Evolutionary conservation across 2,113 vertebrate genomes (phyloP), one percentile per base, ranked within the genome.

Genomic region (Aythya baeri): DNA sequence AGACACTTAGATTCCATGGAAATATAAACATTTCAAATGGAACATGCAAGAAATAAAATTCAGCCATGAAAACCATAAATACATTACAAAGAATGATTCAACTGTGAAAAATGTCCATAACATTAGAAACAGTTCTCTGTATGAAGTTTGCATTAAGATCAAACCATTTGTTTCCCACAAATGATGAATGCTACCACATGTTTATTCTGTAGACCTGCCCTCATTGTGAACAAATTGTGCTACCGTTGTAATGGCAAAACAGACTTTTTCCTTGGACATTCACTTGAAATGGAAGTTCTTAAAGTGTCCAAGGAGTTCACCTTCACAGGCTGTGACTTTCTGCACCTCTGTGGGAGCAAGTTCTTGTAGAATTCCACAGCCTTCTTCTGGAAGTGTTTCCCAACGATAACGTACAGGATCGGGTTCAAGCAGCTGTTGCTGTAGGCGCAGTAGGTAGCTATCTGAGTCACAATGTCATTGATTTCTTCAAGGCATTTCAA

Each of bases 391-490:
- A 99, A 99, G 95, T 99, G 99, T 96, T 99, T 99, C 38, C 99
- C 99, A 2, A 99, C 99, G 5, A 99, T 98, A 58, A 99, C 99
- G 0, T 99, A 99, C 20, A 99, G 95, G 68, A 99, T 78, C 0
- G 99, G 99, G 96, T 99, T 99, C 73, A 99, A 97, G 77, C 98
- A 98, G 91, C 99, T 99, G 97, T 99, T 99, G 97, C 98, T 99
- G 32, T 98, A 99, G 83, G 97, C 98, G 25, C 98, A 86, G 85
- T 98, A 99, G 1, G 86, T 93, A 62, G 98, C 97, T 49, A 99
- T 83, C 94, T 99, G 98, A 21, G 98, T 98, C 89, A 98, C 79
- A 59, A 99, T 29, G 0, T 98, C 98, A 3, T 99, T 29, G 6
- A 72, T 36, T 0, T 75, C 50, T 38, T 34, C 22, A 1, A 76